Percentiles rank a stretch among this genome's conserved stretches.
Conservation (phyloP, 2,888 invertebrate species). For the Gibbula magus region DNA sequence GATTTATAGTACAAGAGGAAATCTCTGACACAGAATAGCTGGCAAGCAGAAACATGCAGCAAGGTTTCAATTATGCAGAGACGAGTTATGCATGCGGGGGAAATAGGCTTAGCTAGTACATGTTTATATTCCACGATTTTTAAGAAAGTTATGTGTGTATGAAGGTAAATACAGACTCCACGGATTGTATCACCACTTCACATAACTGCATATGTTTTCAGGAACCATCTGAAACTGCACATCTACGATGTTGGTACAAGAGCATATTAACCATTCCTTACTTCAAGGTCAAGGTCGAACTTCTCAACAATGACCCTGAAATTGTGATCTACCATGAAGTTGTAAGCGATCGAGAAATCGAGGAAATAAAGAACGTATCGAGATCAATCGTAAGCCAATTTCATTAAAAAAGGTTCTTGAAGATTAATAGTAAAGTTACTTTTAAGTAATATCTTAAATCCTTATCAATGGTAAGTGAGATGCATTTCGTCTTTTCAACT, state of each 20-base stretch:
- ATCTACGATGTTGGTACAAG: slow-evolving; percentile 29
- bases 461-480: too few relatives aligned
- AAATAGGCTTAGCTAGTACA: too few relatives aligned
- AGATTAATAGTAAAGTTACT: not conserved
- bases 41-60: too few relatives aligned
- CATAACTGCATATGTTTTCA: not conserved
- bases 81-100: too few relatives aligned
- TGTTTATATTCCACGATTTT: too few relatives aligned
- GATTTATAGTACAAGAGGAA: too few relatives aligned
- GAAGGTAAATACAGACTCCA: not conserved
- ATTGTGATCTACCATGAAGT: slow-evolving; percentile 46
- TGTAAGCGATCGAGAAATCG: slow-evolving; percentile 40
- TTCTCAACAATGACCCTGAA: slow-evolving; percentile 36
- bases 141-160: too few relatives aligned
- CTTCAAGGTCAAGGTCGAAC: slow-evolving; percentile 38
- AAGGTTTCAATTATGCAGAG: too few relatives aligned
- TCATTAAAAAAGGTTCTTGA: not conserved
- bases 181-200: not conserved
- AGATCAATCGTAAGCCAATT: slow-evolving; percentile 26
- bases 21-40: too few relatives aligned
- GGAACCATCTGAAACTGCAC: not conserved
- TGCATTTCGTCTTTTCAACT: too few relatives aligned
- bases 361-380: slow-evolving; percentile 37
- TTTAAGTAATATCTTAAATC: too few relatives aligned
- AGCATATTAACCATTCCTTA: slow-evolving; percentile 32